phyloP scores from a whole-genome alignment of 2,888 invertebrate species.

The Lucinisca nassula region DNA sequence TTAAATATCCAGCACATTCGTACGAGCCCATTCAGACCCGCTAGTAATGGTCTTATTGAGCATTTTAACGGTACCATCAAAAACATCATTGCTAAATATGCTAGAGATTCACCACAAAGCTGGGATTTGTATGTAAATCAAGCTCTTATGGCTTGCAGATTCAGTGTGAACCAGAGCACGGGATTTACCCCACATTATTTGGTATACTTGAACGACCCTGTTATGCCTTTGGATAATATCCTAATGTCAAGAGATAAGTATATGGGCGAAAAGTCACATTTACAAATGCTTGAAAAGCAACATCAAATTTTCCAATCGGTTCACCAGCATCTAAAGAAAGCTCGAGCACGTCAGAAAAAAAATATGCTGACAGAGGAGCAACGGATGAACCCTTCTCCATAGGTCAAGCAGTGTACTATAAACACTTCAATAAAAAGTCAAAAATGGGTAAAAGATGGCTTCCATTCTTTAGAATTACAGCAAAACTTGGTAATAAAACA shows the following conservation, averaged over 20 bases:
- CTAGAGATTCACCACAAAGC: neutral
- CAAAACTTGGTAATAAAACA: neutral
- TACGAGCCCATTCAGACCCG: neutral
- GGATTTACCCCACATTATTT: neutral
- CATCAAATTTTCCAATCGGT: neutral
- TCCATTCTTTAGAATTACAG: neutral
- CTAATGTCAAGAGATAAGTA: neutral
- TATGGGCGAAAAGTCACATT: neutral
- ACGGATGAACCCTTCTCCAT: neutral
- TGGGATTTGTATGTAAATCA: neutral
- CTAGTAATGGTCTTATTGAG: neutral
- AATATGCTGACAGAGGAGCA: neutral
- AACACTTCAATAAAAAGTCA: neutral
- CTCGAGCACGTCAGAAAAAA: neutral
- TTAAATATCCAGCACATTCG: neutral
- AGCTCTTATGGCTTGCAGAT: neutral
- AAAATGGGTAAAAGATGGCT: neutral
- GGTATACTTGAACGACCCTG: neutral
- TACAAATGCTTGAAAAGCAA: neutral
- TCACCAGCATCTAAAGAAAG: neutral
- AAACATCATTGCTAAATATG: slow-evolving; percentile 1
- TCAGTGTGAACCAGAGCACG: neutral
- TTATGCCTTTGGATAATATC: neutral
- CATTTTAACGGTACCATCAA: neutral
- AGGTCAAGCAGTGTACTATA: neutral